Conservation (phyloP, 2,113 vertebrate genomes). For the Nymphicus hollandicus region DNA sequence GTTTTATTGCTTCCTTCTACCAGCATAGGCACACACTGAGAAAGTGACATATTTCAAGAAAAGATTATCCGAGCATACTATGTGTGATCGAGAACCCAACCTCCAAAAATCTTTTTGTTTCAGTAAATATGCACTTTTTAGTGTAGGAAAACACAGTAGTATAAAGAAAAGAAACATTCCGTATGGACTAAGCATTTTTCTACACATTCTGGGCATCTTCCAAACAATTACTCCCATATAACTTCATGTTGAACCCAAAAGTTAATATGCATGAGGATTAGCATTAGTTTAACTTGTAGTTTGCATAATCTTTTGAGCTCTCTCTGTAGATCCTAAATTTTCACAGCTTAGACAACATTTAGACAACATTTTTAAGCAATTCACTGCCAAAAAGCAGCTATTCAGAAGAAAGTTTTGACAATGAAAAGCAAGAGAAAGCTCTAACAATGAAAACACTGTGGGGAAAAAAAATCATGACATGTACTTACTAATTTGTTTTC, state of each 20-base stretch:
- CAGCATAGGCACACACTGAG: neutral
- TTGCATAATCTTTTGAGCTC: neutral
- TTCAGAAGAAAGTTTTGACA: neutral
- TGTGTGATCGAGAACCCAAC: neutral
- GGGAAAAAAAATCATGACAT: neutral
- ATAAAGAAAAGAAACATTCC: neutral
- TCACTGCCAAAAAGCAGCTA: neutral
- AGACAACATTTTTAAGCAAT: neutral
- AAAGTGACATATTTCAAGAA: neutral
- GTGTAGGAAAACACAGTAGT: neutral
- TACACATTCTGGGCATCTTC: accelerated
- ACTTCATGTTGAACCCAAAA: neutral
- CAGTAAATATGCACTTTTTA: neutral
- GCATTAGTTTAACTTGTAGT: neutral
- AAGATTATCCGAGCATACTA: neutral
- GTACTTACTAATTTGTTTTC: slow-evolving; percentile 97
- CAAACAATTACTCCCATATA: neutral
- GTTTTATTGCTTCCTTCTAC: neutral
- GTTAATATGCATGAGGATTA: neutral
- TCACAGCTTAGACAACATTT: too few relatives aligned
- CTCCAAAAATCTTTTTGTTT: neutral
- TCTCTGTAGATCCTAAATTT: neutral
- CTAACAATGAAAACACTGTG: neutral
- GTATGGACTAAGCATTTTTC: neutral
- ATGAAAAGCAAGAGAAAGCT: neutral